Evolutionary conservation across 2,113 vertebrate species (phyloP), one percentile per base, ranked within the genome.

Genomic region (Arvicanthis niloticus): DNA sequence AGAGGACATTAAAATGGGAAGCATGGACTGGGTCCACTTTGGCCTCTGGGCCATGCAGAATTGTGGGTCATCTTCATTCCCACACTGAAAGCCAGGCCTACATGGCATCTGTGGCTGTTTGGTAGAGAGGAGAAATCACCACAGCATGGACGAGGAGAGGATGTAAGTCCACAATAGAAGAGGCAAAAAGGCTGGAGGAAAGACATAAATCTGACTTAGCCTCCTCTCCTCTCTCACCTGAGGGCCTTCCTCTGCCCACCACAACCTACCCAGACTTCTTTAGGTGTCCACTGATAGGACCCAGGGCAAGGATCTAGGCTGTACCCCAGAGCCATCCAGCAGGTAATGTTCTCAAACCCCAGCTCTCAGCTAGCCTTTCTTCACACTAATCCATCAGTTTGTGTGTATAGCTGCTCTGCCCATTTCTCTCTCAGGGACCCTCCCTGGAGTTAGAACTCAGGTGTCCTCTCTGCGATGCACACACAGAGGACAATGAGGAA

Each of bases 401-500:
- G 56, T 21, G 21, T 4, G 16, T 48, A 53, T 17, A 29, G 21
- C 26, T 0, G 2, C 9, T 62, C 51, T 29, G 19, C 45, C 42
- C 12, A 16, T 15, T 4, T 72, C n/a, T 82, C 53, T 24, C 56
- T 2, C 51, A 26, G 42, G 19, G 29, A 12, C 31, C 65, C 60
- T 45, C n/a, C 13, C 48, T 9, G 45, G 34, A n/a, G 7, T n/a
- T 29, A 29, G 67, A 56, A 13, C 19, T 62, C 10, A 11, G 15
- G 5, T 17, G 34, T 16, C 45, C 21, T 45, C 51, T 11, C n/a
- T n/a, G 15, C 24, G 13, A 29, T 34, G 31, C 9, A 42, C 56
- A 13, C 0, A 3, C 2, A 26, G 19, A 29, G 19, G 26, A 42
- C 0, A 3, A 3, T 16, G 26, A 3, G n/a, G 31, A 15, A 7